Evolutionary conservation across 2,888 invertebrate species (phyloP).

Genomic region (Eustalomyia histrio): DNA sequence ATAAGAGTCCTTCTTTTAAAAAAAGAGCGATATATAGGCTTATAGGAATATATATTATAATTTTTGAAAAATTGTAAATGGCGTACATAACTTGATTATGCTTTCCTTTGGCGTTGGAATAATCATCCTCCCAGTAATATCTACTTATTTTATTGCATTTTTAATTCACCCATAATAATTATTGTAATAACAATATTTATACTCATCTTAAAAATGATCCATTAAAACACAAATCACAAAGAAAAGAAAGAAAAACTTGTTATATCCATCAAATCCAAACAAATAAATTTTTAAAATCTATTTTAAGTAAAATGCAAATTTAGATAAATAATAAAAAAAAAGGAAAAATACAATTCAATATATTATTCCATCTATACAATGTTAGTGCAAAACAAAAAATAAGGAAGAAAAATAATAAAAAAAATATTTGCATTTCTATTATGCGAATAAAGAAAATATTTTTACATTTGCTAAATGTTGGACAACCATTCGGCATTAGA

Average conservation of each 20-base stretch:
- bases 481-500: not conserved
- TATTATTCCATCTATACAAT: constrained; percentile 35
- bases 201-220: constrained; percentile 39
- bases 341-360: constrained; percentile 23
- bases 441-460: constrained; percentile 44
- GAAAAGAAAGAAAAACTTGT: constrained; percentile 13
- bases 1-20: too few relatives aligned
- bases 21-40: too few relatives aligned
- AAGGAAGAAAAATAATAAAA: too few relatives aligned
- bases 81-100: too few relatives aligned
- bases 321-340: not conserved
- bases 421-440: constrained; percentile 60
- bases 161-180: not conserved
- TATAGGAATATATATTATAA: too few relatives aligned
- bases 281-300: constrained; percentile 42
- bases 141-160: not conserved
- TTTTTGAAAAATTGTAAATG: too few relatives aligned
- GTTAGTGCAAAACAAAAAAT: constrained; percentile 13
- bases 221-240: constrained; percentile 33
- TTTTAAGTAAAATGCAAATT: constrained; percentile 13
- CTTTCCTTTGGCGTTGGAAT: too few relatives aligned
- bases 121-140: too few relatives aligned
- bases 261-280: constrained; percentile 18
- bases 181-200: constrained; percentile 27
- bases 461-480: constrained; percentile 11